These are phyloP conservation scores for Oophaga sylvatica DNA, from an alignment of 2,797 vertebrate species.

Conservation along the genomic window DNA sequence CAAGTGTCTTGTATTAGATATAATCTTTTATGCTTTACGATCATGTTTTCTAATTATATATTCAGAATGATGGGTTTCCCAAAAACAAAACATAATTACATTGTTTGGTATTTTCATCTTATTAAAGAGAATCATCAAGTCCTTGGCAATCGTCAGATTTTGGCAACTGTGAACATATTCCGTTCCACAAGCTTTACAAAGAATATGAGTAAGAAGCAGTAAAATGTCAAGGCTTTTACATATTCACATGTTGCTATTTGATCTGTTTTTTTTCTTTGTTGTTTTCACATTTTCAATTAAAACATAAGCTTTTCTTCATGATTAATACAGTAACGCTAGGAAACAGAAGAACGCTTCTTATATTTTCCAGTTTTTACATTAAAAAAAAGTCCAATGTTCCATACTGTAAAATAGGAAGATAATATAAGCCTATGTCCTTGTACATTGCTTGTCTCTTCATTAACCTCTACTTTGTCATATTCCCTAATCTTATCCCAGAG, in stretches of 20 bases:
- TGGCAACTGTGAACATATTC: not conserved
- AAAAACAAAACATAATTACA: not conserved
- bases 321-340: not conserved
- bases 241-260: not conserved
- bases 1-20: not conserved
- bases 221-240: slow-evolving; percentile 7
- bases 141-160: slow-evolving; percentile 1
- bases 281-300: not conserved
- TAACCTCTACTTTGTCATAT: not conserved
- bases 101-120: not conserved
- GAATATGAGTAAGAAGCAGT: not conserved
- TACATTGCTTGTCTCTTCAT: not conserved
- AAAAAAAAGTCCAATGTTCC: not conserved
- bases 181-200: not conserved
- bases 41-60: not conserved
- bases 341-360: not conserved
- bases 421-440: not conserved
- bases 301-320: not conserved
- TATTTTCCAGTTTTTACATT: not conserved
- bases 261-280: not conserved
- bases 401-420: not conserved
- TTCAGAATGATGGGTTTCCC: not conserved
- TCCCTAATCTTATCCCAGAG: too few species aligned
- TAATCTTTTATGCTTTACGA: too few species aligned
- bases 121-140: not conserved